Evolutionary conservation across 2,797 vertebrate species (phyloP).

Genomic region (Pitangus sulphuratus): DNA sequence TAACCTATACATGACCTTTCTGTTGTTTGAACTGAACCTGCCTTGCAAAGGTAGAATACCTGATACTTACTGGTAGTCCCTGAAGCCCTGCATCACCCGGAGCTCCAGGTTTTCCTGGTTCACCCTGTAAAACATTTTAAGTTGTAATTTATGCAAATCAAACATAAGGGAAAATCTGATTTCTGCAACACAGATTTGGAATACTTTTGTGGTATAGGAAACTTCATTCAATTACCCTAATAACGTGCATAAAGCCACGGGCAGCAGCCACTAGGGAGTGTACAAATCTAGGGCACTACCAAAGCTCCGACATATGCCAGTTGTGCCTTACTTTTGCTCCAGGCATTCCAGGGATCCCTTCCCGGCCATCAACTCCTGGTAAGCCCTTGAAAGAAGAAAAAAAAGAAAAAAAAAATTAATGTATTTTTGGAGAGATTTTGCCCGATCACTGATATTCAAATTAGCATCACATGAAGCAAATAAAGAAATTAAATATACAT

Average conservation of each 20-base stretch:
- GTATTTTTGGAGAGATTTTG: neutral
- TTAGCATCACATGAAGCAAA: neutral
- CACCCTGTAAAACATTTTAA: slow-evolving; percentile 81
- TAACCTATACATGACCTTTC: neutral
- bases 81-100: slow-evolving; percentile 91
- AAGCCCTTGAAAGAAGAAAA: slow-evolving; percentile 82
- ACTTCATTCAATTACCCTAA: neutral
- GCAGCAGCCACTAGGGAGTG: neutral
- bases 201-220: neutral
- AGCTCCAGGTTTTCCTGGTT: slow-evolving; percentile 85
- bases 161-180: neutral
- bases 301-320: neutral
- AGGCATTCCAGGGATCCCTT: slow-evolving; percentile 96
- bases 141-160: neutral
- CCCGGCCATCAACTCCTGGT: slow-evolving; percentile 90
- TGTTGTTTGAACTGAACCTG: neutral
- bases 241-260: neutral
- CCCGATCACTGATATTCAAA: neutral
- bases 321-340: slow-evolving; percentile 88
- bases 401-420: accelerated
- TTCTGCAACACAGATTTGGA: neutral
- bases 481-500: slow-evolving; percentile 66
- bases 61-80: slow-evolving; percentile 91
- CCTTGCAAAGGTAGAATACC: neutral
- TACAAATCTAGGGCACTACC: neutral